Conservation (phyloP, 2,113 vertebrate species). For the Strix uralensis region DNA sequence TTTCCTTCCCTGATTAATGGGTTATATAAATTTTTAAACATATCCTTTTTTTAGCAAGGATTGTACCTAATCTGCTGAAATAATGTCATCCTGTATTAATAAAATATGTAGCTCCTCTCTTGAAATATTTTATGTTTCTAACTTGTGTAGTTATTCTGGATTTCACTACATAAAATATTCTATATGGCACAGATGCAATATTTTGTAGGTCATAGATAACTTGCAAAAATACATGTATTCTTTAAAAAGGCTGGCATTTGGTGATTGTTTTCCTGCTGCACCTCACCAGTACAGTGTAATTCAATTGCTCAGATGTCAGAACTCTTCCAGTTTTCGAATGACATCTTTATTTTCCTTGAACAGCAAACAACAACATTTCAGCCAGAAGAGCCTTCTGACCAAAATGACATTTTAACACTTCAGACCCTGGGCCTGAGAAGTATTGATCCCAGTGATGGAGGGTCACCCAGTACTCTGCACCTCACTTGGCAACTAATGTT, state of each 20-base stretch:
- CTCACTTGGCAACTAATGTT: background rate
- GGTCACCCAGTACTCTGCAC: background rate
- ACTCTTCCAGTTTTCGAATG: background rate
- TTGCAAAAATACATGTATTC: background rate
- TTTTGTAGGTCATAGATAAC: background rate
- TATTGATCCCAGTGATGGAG: background rate
- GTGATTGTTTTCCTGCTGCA: background rate
- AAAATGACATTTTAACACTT: background rate
- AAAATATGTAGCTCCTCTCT: background rate
- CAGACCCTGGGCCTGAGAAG: accelerated
- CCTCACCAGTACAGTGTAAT: background rate
- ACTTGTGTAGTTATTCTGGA: background rate
- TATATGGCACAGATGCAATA: background rate
- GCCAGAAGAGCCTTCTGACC: background rate
- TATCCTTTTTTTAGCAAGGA: background rate
- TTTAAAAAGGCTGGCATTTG: background rate
- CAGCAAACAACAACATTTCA: background rate
- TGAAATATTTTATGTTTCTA: background rate
- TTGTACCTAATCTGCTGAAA: background rate
- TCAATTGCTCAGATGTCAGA: background rate
- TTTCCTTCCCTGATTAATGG: background rate
- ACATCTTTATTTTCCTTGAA: background rate
- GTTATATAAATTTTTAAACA: conserved; percentile 23
- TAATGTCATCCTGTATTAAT: background rate
- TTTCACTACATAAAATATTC: background rate